phyloP scores from a whole-genome alignment of 2,797 vertebrate species.

The Sphenodon punctatus region DNA sequence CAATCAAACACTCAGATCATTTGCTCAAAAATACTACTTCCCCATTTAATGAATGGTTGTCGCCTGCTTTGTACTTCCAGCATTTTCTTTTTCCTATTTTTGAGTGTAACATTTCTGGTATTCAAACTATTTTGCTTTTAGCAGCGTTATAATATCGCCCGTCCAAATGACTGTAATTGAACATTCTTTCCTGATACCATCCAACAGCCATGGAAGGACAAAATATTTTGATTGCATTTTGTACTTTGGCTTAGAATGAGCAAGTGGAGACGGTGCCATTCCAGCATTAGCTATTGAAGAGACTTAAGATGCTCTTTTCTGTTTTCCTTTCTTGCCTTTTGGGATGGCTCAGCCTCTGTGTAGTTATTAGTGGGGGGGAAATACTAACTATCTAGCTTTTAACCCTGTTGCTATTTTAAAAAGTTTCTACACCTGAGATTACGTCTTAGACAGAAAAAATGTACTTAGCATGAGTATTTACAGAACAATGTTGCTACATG shows the following conservation, averaged over 20 bases:
- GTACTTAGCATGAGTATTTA: slow-evolving; percentile 5
- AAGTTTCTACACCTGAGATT: no score
- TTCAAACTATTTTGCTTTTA: slow-evolving; percentile 16
- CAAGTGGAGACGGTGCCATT: neutral
- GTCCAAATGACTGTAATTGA: slow-evolving; percentile 12
- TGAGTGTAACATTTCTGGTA: neutral
- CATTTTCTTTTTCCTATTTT: slow-evolving; percentile 19
- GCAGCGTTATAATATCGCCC: neutral
- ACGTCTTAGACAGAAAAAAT: neutral
- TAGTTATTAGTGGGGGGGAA: neutral
- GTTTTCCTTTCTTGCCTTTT: neutral
- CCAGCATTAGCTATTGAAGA: neutral
- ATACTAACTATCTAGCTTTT: no score
- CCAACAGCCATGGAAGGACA: neutral
- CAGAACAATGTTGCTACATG: neutral
- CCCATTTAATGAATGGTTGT: slow-evolving; percentile 11
- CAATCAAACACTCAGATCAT: neutral
- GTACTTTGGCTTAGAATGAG: neutral
- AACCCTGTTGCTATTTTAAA: no score
- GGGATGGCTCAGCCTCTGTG: neutral
- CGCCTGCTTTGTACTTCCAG: neutral
- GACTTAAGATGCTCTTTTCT: neutral
- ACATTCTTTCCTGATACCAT: neutral
- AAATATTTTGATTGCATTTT: slow-evolving; percentile 31
- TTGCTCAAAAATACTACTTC: slow-evolving; percentile 26